Evolutionary conservation across 2,113 vertebrate species (phyloP).

Genomic region (Marcusenius ussheri): DNA sequence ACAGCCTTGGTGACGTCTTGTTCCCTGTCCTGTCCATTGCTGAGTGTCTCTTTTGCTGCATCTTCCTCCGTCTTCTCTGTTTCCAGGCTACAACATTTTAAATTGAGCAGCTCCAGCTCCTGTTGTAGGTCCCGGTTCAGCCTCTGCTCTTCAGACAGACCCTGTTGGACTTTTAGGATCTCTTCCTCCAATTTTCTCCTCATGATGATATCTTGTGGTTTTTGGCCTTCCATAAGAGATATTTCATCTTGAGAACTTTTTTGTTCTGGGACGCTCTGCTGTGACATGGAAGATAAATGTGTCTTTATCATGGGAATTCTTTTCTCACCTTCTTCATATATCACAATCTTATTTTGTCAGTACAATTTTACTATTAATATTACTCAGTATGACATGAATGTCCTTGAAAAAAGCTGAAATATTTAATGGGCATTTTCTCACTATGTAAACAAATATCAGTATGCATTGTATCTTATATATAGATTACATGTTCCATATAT

Average conservation of each 20-base stretch:
- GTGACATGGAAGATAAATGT: constrained; percentile 57
- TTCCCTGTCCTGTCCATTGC: constrained; percentile 78
- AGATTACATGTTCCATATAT: neutral
- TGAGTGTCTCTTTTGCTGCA: constrained; percentile 82
- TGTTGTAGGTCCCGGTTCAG: constrained; percentile 72
- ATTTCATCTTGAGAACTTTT: constrained; percentile 80
- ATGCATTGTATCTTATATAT: neutral
- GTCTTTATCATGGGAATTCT: constrained; percentile 58
- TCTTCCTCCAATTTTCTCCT: constrained; percentile 82
- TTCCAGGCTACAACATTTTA: constrained; percentile 67
- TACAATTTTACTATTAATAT: neutral
- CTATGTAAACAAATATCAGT: neutral
- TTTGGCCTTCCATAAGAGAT: constrained; percentile 72
- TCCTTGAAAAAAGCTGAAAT: neutral
- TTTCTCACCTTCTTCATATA: neutral
- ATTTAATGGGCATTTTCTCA: neutral
- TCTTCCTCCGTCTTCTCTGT: constrained; percentile 74
- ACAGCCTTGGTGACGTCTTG: constrained; percentile 86
- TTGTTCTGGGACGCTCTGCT: constrained; percentile 39
- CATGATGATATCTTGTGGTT: constrained; percentile 77
- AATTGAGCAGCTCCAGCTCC: constrained; percentile 71
- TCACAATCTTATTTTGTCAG: neutral
- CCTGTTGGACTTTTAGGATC: constrained; percentile 73
- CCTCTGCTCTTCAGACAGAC: constrained; percentile 75
- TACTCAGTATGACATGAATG: neutral